Percentiles rank a stretch among this genome's conserved stretches.
These are phyloP conservation scores for Percina caprodes DNA, from an alignment of 2,113 vertebrate genomes.

Conservation along the genomic window DNA sequence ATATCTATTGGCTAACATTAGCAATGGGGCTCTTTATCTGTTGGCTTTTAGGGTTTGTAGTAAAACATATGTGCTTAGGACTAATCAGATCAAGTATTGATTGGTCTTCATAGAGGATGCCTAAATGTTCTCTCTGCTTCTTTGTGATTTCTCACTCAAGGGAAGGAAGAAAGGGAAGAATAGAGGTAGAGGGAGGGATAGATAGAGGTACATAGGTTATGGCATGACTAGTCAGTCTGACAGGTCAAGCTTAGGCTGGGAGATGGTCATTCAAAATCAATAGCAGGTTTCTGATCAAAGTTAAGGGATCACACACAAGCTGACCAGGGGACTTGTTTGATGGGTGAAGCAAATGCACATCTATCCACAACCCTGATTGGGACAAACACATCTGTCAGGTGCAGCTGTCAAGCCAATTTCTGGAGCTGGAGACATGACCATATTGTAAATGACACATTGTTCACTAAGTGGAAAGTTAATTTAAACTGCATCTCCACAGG, in stretches of 20 bases:
- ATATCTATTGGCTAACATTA: constrained; percentile 59
- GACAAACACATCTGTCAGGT: constrained; percentile 52
- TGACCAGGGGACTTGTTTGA: constrained; percentile 40
- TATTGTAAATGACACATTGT: constrained; percentile 69
- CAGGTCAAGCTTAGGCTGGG: constrained; percentile 59
- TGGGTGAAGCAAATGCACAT: constrained; percentile 47
- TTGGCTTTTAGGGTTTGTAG: constrained; percentile 56
- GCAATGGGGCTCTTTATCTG: constrained; percentile 55
- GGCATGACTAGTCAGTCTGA: constrained; percentile 14
- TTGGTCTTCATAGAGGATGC: constrained; percentile 58
- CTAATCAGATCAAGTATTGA: constrained; percentile 77
- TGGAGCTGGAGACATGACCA: constrained; percentile 11
- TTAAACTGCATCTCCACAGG: constrained; percentile 66
- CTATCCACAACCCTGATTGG: constrained; percentile 30
- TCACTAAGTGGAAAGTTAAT: constrained; percentile 75
- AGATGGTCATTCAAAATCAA: constrained; percentile 50
- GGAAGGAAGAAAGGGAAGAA: constrained; percentile 21
- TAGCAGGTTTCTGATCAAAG: constrained; percentile 54
- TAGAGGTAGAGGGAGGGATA: constrained; percentile 11
- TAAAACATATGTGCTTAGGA: constrained; percentile 54
- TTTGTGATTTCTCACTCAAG: constrained; percentile 50
- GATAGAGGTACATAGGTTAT: constrained; percentile 24
- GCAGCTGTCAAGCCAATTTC: constrained; percentile 61
- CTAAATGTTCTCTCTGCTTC: constrained; percentile 58
- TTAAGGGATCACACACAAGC: constrained; percentile 6